Evolutionary conservation across 2,113 vertebrate species (phyloP).

Genomic region (Psammodynastes pulverulentus): DNA sequence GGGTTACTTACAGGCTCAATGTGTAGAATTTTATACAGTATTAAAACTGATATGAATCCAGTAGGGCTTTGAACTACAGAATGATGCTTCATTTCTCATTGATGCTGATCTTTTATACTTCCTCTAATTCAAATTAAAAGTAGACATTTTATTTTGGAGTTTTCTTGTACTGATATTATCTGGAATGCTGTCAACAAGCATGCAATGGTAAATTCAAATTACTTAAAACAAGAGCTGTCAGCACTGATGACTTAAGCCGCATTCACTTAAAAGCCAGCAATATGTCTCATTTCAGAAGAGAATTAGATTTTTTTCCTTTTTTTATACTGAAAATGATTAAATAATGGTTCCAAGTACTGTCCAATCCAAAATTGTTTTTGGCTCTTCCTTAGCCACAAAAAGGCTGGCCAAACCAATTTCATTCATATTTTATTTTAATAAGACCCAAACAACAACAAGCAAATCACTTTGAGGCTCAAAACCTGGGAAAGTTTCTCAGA

Average conservation of each 20-base stretch:
- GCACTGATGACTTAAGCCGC: conserved; percentile 7
- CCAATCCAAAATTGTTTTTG: conserved; percentile 48
- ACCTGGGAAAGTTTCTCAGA: conserved; percentile 45
- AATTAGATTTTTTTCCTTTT: conserved; percentile 19
- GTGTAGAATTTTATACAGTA: neutral
- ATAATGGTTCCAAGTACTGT: conserved; percentile 38
- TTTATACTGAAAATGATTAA: neutral
- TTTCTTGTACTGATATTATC: neutral
- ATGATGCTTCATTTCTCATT: neutral
- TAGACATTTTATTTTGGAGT: neutral
- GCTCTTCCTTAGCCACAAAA: conserved; percentile 47
- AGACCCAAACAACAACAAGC: conserved; percentile 32
- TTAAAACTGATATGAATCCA: neutral
- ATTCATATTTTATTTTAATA: conserved; percentile 47
- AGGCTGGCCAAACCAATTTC: conserved; percentile 52
- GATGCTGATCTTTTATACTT: neutral
- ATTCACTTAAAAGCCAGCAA: conserved; percentile 31
- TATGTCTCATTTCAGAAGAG: conserved; percentile 47
- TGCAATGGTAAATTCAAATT: neutral
- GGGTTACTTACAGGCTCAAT: neutral
- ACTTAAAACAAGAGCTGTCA: neutral
- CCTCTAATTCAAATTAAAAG: neutral
- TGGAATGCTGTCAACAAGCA: too few species aligned
- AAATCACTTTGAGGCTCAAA: conserved; percentile 44
- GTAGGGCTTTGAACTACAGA: neutral